These are phyloP conservation scores for Arge pagana DNA, from an alignment of 2,888 invertebrate species.

Conservation along the genomic window DNA sequence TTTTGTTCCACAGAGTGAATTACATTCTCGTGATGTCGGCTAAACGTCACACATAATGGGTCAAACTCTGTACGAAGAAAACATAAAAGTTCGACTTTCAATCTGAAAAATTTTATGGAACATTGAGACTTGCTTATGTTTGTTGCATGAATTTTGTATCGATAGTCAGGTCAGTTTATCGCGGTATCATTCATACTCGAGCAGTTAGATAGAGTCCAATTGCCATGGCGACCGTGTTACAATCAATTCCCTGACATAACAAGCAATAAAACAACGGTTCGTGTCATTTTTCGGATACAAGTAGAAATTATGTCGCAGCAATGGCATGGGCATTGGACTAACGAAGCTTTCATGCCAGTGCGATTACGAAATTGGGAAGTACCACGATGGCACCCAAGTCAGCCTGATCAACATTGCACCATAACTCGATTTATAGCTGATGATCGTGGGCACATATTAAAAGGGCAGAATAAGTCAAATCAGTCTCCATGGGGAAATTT, in stretches of 20 bases:
- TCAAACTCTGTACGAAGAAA: constrained; percentile 88
- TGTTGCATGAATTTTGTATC: too few species aligned
- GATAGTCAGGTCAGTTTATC: too few species aligned
- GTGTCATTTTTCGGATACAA: constrained; percentile 5
- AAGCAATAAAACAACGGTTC: constrained; percentile 12
- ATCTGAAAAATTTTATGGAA: constrained; percentile 60
- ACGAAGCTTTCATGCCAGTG: constrained; percentile 38
- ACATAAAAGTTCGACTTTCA: constrained; percentile 74
- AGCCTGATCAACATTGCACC: constrained; percentile 40
- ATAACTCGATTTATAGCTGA: constrained; percentile 40
- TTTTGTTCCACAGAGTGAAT: constrained; percentile 84
- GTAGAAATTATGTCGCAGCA: constrained; percentile 41
- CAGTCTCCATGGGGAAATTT: constrained; percentile 38
- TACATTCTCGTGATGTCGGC: constrained; percentile 71
- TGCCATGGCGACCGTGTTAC: constrained; percentile 16
- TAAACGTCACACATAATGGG: constrained; percentile 80
- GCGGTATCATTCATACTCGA: too few species aligned
- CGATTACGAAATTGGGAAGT: constrained; percentile 46
- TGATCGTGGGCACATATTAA: constrained; percentile 38
- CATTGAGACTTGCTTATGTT: too few species aligned
- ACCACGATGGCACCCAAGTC: constrained; percentile 43
- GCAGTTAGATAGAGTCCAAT: too few species aligned
- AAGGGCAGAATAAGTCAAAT: constrained; percentile 30
- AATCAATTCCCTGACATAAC: constrained; percentile 6
- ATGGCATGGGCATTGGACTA: constrained; percentile 45